A percentile compares a stretch with the other conserved stretches of the same genome.
Evolutionary conservation across 2,113 vertebrate genomes (phyloP).

Genomic region (Chamaetylas fuelleborni): DNA sequence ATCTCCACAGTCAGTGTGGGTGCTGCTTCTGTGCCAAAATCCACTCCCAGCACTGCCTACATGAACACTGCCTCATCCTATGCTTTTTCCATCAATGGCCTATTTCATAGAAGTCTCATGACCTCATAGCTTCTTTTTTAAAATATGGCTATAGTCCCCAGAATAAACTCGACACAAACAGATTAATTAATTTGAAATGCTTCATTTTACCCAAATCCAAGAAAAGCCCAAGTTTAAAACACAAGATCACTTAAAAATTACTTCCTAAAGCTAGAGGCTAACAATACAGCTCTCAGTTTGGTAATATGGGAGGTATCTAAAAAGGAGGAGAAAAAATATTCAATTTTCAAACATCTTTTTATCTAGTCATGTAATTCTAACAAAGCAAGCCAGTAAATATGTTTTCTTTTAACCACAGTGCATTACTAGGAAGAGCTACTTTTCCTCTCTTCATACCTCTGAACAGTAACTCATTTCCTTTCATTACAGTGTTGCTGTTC

Average conservation of each 20-base stretch:
- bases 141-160: background rate
- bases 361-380: background rate
- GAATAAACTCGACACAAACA: background rate
- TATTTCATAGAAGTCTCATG: constrained; percentile 34
- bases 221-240: background rate
- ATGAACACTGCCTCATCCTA: constrained; percentile 9
- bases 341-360: background rate
- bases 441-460: background rate
- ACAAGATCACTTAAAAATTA: background rate
- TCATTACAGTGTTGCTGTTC: background rate
- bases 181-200: background rate
- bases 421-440: background rate
- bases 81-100: constrained; percentile 27
- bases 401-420: background rate
- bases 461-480: background rate
- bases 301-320: background rate
- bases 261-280: background rate
- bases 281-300: background rate
- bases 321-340: background rate
- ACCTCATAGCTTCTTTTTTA: constrained; percentile 13
- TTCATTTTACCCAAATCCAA: background rate
- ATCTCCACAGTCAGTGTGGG: constrained; percentile 6
- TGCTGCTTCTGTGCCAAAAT: constrained; percentile 12
- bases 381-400: background rate
- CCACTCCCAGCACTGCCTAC: background rate